A percentile compares a stretch with the other conserved stretches of the same genome.
Evolutionary conservation across 1,140 invertebrate genomes (phyloP).

Genomic region (Drosophila ficusphila): DNA sequence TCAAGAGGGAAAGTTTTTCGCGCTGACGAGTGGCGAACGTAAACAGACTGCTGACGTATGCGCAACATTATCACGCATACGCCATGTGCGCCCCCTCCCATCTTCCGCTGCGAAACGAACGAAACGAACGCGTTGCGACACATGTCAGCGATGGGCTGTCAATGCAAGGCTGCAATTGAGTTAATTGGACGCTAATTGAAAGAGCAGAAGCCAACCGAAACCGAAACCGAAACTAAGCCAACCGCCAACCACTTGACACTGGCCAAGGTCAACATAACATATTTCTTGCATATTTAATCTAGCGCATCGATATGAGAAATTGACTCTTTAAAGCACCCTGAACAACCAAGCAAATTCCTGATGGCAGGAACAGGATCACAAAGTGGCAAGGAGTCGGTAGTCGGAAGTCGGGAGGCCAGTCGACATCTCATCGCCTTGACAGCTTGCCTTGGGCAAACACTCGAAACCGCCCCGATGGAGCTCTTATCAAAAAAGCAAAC

Average conservation of each 20-base stretch:
- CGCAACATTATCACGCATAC: slow-evolving; percentile 38
- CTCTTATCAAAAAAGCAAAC: slow-evolving; percentile 67
- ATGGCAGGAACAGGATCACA: not conserved
- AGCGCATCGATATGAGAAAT: slow-evolving; percentile 48
- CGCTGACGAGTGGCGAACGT: not conserved
- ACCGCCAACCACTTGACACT: slow-evolving; percentile 11
- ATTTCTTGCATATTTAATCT: slow-evolving; percentile 43
- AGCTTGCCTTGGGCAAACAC: slow-evolving; percentile 68
- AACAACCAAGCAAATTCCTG: not conserved
- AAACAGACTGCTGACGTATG: slow-evolving; percentile 8
- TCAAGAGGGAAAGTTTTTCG: not conserved
- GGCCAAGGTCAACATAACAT: not conserved
- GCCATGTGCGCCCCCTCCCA: slow-evolving; percentile 20
- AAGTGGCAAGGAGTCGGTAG: slow-evolving; percentile 5
- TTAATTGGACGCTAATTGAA: slow-evolving; percentile 36
- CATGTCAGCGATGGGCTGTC: slow-evolving; percentile 22
- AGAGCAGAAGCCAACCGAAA: no score
- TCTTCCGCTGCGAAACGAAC: not conserved
- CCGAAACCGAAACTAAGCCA: not conserved
- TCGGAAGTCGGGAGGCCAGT: not conserved
- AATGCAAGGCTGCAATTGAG: slow-evolving; percentile 9
- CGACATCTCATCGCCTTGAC: slow-evolving; percentile 38
- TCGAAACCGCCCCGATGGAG: slow-evolving; percentile 45
- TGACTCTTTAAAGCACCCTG: slow-evolving; percentile 23
- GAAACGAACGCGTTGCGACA: no score